Conservation (phyloP, 2,113 vertebrate species). For the Polyodon spathula region DNA sequence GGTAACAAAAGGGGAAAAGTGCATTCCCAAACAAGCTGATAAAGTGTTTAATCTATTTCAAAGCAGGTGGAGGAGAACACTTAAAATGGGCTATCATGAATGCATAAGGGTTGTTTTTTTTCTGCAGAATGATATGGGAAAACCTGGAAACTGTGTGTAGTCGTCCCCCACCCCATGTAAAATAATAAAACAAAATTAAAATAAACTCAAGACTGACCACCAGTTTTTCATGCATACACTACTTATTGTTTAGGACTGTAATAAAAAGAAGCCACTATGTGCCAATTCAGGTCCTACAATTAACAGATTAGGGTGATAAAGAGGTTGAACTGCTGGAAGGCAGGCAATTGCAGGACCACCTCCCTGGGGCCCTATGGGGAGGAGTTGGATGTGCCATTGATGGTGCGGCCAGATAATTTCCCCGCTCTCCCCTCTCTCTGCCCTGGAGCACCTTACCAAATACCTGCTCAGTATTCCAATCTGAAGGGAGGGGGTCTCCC, state of each 20-base stretch:
- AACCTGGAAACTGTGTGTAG: no score
- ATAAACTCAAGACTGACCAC: no score
- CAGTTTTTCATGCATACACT: constrained; percentile 45
- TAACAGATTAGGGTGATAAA: constrained; percentile 86
- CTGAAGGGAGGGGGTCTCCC: constrained; percentile 41
- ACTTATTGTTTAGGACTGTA: constrained; percentile 69
- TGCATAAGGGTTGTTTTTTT: no score
- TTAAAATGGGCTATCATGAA: no score
- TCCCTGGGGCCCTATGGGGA: constrained; percentile 47
- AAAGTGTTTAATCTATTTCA: constrained; percentile 33
- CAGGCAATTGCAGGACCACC: constrained; percentile 36
- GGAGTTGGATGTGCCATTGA: constrained; percentile 47
- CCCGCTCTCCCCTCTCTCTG: constrained; percentile 29
- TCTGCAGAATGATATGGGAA: no score
- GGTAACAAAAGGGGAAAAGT: constrained; percentile 48
- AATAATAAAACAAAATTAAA: no score
- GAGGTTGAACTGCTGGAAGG: constrained; percentile 65
- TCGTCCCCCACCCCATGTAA: no score
- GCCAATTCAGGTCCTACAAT: constrained; percentile 76
- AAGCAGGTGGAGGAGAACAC: constrained; percentile 30
- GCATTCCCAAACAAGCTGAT: constrained; percentile 43
- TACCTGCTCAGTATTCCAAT: constrained; percentile 74
- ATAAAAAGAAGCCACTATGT: constrained; percentile 71
- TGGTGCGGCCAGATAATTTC: constrained; percentile 71
- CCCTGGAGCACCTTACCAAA: constrained; percentile 70